Evolutionary conservation across 35 echinoderm and acorn worm genomes (phyloP).

Genomic region (Chiridota heheva): DNA sequence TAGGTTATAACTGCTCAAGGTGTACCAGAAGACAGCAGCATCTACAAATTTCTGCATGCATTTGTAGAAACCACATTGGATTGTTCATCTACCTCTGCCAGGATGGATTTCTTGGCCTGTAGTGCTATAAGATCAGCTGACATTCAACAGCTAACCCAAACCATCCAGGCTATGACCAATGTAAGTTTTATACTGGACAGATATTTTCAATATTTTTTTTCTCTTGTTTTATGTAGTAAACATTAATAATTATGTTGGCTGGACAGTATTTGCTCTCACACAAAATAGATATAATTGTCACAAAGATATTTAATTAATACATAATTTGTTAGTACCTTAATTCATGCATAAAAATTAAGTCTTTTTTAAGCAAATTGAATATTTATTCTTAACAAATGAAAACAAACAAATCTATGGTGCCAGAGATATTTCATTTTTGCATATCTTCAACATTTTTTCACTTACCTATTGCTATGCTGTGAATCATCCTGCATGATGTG

Average conservation of each 20-base stretch:
- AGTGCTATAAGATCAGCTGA: constrained; percentile 68
- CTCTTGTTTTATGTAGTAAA: background rate
- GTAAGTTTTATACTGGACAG: constrained; percentile 18
- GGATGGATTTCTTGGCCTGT: constrained; percentile 87
- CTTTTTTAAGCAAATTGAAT: no score
- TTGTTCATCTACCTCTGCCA: background rate
- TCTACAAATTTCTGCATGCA: constrained; percentile 62
- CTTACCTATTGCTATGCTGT: no score
- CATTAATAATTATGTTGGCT: background rate
- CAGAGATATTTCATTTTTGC: no score
- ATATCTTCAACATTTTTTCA: no score
- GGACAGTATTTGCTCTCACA: background rate
- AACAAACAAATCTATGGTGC: no score
- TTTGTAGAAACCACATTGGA: constrained; percentile 55
- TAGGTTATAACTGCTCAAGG: no score
- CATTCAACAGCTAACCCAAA: constrained; percentile 37
- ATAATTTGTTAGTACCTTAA: background rate
- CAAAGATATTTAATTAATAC: background rate
- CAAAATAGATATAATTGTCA: background rate
- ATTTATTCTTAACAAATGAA: no score
- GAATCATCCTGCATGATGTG: no score
- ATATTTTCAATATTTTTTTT: background rate
- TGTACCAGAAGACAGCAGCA: no score
- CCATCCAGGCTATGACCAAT: constrained; percentile 49
- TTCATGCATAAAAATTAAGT: background rate